A percentile compares a stretch with the other conserved stretches of the same genome.
Conservation (phyloP, 2,113 vertebrate species). For the Raja brachyura region DNA sequence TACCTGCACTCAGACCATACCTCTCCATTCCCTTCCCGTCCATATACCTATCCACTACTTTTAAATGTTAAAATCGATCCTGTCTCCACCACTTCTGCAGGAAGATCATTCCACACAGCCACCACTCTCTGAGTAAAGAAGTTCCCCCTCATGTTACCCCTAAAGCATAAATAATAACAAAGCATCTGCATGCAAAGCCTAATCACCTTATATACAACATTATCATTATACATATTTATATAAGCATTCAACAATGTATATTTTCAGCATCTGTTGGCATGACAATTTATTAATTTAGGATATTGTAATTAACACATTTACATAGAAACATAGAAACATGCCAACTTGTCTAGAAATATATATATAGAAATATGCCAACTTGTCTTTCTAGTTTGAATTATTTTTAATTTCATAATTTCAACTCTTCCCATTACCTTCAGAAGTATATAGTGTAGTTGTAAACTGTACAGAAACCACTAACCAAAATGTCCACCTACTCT, state of each 20-base stretch:
- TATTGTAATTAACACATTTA: background rate
- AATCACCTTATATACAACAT: background rate
- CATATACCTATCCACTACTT: no score
- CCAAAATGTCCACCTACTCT: background rate
- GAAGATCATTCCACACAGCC: no score
- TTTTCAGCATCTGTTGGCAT: background rate
- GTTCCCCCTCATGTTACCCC: no score
- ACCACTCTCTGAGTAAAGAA: no score
- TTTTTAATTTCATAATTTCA: constrained; percentile 5
- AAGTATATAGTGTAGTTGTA: constrained; percentile 17
- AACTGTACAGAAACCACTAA: background rate
- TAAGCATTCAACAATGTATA: background rate
- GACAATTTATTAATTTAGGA: background rate
- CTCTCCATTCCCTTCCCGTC: no score
- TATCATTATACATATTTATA: background rate
- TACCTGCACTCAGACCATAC: no score
- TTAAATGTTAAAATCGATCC: no score
- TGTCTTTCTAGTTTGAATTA: background rate
- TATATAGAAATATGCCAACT: background rate
- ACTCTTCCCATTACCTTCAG: background rate
- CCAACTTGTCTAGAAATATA: background rate
- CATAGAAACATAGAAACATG: background rate
- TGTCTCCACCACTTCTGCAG: no score
- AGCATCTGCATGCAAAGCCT: background rate
- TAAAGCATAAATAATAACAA: background rate